These are phyloP conservation scores for Amphiprion percula DNA, from an alignment of 2,113 vertebrate genomes.

Conservation along the genomic window DNA sequence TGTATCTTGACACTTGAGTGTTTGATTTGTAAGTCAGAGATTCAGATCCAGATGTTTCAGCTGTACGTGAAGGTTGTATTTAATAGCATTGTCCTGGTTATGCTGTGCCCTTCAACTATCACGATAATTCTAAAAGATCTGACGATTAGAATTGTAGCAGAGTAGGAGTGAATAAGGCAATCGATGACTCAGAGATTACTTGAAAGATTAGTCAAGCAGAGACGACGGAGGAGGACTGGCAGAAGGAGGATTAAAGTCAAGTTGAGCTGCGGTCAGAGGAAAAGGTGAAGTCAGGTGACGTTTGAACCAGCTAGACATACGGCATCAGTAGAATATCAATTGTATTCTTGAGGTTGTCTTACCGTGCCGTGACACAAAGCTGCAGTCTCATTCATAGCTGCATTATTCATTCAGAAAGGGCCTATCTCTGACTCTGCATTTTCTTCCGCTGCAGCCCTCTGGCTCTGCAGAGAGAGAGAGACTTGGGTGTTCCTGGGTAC, in stretches of 20 bases:
- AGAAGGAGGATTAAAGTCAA: conserved; percentile 31
- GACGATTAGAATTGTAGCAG: conserved; percentile 1
- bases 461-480: conserved; percentile 62
- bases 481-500: conserved; percentile 37
- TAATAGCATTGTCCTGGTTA: neutral
- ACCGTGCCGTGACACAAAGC: conserved; percentile 51
- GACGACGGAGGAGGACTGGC: neutral
- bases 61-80: neutral
- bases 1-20: neutral
- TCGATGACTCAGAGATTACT: conserved; percentile 55
- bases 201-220: conserved; percentile 40
- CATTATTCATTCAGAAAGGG: conserved; percentile 79
- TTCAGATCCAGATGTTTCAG: neutral
- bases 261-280: conserved; percentile 23
- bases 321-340: neutral
- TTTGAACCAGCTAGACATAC: conserved; percentile 4
- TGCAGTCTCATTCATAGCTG: conserved; percentile 70
- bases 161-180: conserved; percentile 43
- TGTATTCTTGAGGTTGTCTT: conserved; percentile 17
- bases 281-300: conserved; percentile 38
- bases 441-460: conserved; percentile 70
- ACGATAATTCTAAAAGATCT: conserved; percentile 15
- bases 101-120: conserved; percentile 1
- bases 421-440: conserved; percentile 80
- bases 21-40: neutral